A percentile compares a stretch with the other conserved stretches of the same genome.
Conservation (phyloP, 2,797 vertebrate species). For the Cuculus canorus region DNA sequence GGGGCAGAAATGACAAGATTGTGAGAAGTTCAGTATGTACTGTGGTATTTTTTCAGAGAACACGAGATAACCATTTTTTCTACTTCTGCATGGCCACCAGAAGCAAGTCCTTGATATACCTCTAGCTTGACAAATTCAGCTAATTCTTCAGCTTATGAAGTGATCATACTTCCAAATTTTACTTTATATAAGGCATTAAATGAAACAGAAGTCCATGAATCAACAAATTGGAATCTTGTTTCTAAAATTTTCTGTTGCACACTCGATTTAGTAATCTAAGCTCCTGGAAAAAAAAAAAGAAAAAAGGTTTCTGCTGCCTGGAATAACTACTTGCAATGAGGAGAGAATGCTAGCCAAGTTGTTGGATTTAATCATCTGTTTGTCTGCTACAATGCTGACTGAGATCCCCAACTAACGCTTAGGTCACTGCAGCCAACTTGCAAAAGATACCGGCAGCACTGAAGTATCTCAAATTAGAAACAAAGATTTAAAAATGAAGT, state of each 20-base stretch:
- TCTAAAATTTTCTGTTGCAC: neutral
- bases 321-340: neutral
- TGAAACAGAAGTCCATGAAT: neutral
- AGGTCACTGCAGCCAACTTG: neutral
- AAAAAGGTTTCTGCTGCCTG: neutral
- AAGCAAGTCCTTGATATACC: neutral
- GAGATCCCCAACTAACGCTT: neutral
- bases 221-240: neutral
- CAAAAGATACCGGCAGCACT: neutral
- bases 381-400: neutral
- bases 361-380: neutral
- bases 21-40: neutral
- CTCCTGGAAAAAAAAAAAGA: neutral
- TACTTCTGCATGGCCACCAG: neutral
- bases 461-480: neutral
- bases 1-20: neutral
- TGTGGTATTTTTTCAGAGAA: neutral
- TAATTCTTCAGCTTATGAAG: neutral
- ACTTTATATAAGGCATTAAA: neutral
- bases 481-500: neutral
- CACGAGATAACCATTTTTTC: neutral
- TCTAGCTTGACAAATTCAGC: neutral
- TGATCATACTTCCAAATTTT: neutral
- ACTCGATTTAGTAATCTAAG: neutral
- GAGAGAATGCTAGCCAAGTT: neutral